Evolutionary conservation across 2,888 invertebrate species (phyloP).

Genomic region (Brachynemurus nebulosus): DNA sequence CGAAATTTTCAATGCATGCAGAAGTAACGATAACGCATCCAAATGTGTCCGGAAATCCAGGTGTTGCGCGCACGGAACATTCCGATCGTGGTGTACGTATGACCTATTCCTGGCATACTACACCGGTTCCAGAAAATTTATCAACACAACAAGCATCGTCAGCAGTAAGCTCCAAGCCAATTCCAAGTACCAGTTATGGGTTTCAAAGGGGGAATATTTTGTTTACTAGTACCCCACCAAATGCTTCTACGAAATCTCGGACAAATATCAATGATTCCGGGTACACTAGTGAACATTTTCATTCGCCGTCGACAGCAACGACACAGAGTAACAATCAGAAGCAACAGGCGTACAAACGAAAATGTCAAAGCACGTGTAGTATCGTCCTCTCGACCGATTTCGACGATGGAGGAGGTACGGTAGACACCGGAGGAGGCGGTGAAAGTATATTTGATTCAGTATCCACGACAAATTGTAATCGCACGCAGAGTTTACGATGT

Average conservation of each 20-base stretch:
- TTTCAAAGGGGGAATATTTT: conserved; percentile 38
- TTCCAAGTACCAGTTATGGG: conserved; percentile 24
- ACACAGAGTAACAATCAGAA: conserved; percentile 21
- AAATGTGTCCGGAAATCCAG: conserved; percentile 21
- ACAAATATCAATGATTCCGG: conserved; percentile 32
- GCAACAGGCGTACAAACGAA: conserved; percentile 32
- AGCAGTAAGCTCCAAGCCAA: conserved; percentile 8
- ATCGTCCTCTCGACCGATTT: conserved; percentile 44
- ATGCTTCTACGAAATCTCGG: conserved; percentile 19
- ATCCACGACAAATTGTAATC: conserved; percentile 22
- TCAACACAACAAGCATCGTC: conserved; percentile 8
- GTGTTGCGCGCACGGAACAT: conserved; percentile 28
- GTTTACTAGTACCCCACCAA: conserved; percentile 37
- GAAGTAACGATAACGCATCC: conserved; percentile 46
- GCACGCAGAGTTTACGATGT: conserved; percentile 31
- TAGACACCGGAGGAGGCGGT: too few species aligned
- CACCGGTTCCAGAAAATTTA: conserved; percentile 14
- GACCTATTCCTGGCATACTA: conserved; percentile 34
- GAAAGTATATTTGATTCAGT: conserved; percentile 4
- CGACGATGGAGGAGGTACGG: conserved; percentile 22
- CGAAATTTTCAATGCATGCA: conserved; percentile 55
- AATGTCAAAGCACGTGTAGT: conserved; percentile 53
- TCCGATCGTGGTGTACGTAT: conserved; percentile 37
- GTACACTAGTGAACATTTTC: conserved; percentile 38
- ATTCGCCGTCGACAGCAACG: conserved; percentile 29